phyloP scores from a whole-genome alignment of 2,113 vertebrate genomes.

The Prionailurus viverrinus region DNA sequence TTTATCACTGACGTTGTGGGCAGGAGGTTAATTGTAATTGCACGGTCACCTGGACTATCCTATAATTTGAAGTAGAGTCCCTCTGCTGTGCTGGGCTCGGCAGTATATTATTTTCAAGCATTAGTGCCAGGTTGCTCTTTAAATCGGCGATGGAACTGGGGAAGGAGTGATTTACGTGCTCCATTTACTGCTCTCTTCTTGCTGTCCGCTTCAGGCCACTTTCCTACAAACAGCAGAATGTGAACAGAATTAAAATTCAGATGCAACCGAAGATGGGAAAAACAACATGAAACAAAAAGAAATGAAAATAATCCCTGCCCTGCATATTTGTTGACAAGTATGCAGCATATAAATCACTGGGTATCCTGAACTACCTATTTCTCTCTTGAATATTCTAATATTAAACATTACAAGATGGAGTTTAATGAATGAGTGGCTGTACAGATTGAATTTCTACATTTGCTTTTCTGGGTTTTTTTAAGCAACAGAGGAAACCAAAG shows the following conservation, averaged over 20 bases:
- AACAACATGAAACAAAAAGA: constrained; percentile 41
- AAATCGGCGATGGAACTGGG: constrained; percentile 84
- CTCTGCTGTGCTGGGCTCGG: constrained; percentile 81
- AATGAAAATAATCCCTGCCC: background rate
- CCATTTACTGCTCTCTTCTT: constrained; percentile 84
- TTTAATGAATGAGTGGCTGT: constrained; percentile 70
- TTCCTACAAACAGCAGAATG: constrained; percentile 76
- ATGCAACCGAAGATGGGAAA: constrained; percentile 63
- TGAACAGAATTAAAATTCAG: constrained; percentile 84
- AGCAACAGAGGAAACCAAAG: constrained; percentile 53
- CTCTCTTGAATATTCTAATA: constrained; percentile 67
- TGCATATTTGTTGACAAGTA: constrained; percentile 78
- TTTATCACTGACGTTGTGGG: constrained; percentile 84
- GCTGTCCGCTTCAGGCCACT: constrained; percentile 85
- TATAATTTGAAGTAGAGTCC: constrained; percentile 85
- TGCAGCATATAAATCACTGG: constrained; percentile 77
- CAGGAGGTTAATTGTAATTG: constrained; percentile 90
- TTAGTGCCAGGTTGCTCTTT: constrained; percentile 87
- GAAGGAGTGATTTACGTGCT: constrained; percentile 88
- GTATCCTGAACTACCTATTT: constrained; percentile 74
- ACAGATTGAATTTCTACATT: constrained; percentile 55
- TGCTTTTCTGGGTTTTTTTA: constrained; percentile 64
- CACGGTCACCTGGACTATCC: constrained; percentile 83
- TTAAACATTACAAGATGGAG: constrained; percentile 78
- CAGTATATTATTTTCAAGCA: constrained; percentile 87